phyloP scores from a whole-genome alignment of 2,797 vertebrate species.

The Chelmon rostratus region DNA sequence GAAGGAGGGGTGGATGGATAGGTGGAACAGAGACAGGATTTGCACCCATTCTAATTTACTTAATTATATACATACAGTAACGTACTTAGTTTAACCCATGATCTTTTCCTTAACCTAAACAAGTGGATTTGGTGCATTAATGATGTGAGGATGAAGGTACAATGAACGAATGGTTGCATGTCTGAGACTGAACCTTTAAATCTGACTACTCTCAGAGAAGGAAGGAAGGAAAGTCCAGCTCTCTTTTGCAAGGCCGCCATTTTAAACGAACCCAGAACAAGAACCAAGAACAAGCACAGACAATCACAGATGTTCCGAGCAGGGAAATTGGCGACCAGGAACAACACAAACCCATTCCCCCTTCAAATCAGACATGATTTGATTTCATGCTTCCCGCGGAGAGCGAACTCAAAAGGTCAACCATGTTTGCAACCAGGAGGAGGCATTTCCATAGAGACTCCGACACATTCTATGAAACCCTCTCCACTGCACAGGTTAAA shows the following conservation, averaged over 20 bases:
- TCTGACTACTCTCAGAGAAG: background rate
- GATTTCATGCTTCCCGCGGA: slow-evolving; percentile 54
- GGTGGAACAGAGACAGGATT: too few relatives aligned
- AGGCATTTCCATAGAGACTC: slow-evolving; percentile 30
- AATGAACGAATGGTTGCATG: too few relatives aligned
- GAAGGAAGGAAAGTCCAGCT: slow-evolving; percentile 8
- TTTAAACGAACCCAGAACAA: slow-evolving; percentile 7
- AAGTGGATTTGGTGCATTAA: too few relatives aligned
- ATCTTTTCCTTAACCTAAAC: too few relatives aligned
- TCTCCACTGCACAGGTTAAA: slow-evolving; percentile 50
- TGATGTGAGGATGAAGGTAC: background rate
- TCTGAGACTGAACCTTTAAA: slow-evolving; percentile 32
- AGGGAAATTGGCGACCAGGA: slow-evolving; percentile 21
- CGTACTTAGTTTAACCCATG: too few relatives aligned
- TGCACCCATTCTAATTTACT: too few relatives aligned
- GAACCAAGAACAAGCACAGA: slow-evolving; percentile 5
- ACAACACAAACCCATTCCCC: slow-evolving; percentile 52
- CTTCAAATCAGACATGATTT: slow-evolving; percentile 65
- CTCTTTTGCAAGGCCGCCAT: background rate
- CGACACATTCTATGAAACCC: slow-evolving; percentile 24
- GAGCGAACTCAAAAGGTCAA: slow-evolving; percentile 67
- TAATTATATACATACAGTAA: too few relatives aligned
- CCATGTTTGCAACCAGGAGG: slow-evolving; percentile 50
- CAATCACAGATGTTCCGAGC: slow-evolving; percentile 27
- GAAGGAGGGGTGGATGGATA: too few relatives aligned